Percentiles rank a stretch among this genome's conserved stretches.
Conservation (phyloP, 2,888 invertebrate species). For the Hypomecis atomaria region DNA sequence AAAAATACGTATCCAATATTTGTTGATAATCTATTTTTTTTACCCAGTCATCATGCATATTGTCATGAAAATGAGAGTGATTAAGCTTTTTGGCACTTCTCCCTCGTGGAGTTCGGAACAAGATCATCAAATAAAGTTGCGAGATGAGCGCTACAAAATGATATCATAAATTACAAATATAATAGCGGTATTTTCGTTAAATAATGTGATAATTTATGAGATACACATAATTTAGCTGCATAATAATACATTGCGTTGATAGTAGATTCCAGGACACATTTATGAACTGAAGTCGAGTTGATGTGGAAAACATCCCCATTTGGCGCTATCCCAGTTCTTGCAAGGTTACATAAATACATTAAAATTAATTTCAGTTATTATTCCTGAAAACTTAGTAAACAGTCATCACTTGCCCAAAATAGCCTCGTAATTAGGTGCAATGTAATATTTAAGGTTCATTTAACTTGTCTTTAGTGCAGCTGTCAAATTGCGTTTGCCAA, state of each 20-base stretch:
- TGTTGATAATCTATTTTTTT: too few species aligned
- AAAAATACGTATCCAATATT: too few species aligned
- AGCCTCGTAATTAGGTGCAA: slow-evolving; percentile 35
- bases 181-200: too few species aligned
- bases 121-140: too few species aligned
- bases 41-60: too few species aligned
- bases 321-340: slow-evolving; percentile 23
- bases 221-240: too few species aligned
- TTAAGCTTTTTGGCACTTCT: too few species aligned
- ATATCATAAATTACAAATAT: too few species aligned
- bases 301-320: slow-evolving; percentile 17
- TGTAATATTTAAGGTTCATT: slow-evolving; percentile 31
- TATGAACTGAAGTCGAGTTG: not conserved
- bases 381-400: slow-evolving; percentile 22
- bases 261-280: not conserved
- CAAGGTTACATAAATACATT: slow-evolving; percentile 10
- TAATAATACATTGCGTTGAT: not conserved
- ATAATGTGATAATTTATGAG: too few species aligned
- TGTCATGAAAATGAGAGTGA: too few species aligned
- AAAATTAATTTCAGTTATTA: slow-evolving; percentile 15
- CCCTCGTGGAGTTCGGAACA: too few species aligned
- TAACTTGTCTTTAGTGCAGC: slow-evolving; percentile 32
- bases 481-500: slow-evolving; percentile 37
- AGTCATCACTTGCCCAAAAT: slow-evolving; percentile 19
- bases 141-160: too few species aligned